Evolutionary conservation across 2,888 invertebrate genomes (phyloP).

Genomic region (Tipula unca): DNA sequence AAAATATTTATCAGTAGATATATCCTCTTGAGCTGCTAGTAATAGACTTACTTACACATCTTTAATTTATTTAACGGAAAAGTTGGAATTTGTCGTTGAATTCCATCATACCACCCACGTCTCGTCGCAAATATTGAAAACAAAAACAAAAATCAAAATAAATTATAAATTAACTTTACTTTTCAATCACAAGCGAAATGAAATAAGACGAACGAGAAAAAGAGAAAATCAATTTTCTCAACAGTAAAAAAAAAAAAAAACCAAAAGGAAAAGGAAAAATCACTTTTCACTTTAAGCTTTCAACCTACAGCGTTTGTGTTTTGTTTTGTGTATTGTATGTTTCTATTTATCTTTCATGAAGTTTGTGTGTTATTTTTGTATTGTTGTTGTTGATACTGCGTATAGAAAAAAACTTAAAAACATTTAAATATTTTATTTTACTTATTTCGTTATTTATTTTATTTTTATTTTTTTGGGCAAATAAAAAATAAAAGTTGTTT

Average conservation of each 20-base stretch:
- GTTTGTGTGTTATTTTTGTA: not conserved
- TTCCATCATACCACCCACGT: not conserved
- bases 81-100: not conserved
- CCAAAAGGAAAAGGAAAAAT: not conserved
- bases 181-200: not conserved
- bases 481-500: not conserved
- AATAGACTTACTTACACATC: not conserved
- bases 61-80: not conserved
- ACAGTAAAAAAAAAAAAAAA: not conserved
- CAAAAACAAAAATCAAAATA: not conserved
- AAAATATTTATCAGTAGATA: not conserved
- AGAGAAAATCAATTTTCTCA: not conserved
- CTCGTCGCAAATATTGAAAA: not conserved
- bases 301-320: not conserved
- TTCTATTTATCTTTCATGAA: not conserved
- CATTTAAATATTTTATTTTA: conserved; percentile 8
- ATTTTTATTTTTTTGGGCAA: not conserved
- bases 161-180: not conserved
- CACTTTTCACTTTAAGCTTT: not conserved
- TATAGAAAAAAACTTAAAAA: not conserved
- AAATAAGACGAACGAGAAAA: not conserved
- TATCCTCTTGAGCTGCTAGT: not conserved
- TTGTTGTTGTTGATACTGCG: not conserved
- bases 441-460: not conserved
- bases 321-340: not conserved